Conservation (phyloP, 2,797 vertebrate genomes). For the Vireo griseus region DNA sequence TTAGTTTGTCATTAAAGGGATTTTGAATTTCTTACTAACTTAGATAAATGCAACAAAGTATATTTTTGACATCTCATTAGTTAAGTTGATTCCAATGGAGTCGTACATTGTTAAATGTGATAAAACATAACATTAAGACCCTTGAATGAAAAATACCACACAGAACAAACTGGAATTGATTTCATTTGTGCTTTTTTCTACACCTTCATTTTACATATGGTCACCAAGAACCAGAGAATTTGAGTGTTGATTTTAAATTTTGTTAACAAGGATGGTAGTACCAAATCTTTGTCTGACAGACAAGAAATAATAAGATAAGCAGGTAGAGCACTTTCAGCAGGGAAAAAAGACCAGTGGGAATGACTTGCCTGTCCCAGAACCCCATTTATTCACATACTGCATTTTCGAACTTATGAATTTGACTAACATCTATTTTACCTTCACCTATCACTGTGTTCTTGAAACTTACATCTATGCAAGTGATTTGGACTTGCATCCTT, state of each 20-base stretch:
- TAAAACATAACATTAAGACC: not conserved
- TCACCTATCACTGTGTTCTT: not conserved
- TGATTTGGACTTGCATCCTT: not conserved
- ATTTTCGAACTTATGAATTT: not conserved
- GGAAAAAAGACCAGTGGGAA: not conserved
- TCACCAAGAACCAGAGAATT: not conserved
- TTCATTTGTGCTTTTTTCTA: not conserved
- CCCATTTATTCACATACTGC: not conserved
- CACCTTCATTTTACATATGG: not conserved
- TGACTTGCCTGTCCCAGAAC: not conserved
- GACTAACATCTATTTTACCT: not conserved
- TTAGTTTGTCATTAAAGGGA: conserved; percentile 37
- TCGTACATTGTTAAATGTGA: not conserved
- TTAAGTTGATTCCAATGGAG: conserved; percentile 40
- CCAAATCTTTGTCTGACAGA: not conserved
- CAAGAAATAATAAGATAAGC: not conserved
- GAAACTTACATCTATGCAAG: not conserved
- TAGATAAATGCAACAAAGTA: conserved; percentile 72
- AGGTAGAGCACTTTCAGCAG: not conserved
- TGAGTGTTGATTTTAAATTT: not conserved
- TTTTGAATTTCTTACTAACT: conserved; percentile 65
- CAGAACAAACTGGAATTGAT: not conserved
- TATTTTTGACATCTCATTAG: conserved; percentile 54
- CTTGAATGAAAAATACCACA: not conserved
- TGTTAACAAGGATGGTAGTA: not conserved